Evolutionary conservation across 1,140 invertebrate species (phyloP).

Genomic region (Mizuhopecten yessoensis): DNA sequence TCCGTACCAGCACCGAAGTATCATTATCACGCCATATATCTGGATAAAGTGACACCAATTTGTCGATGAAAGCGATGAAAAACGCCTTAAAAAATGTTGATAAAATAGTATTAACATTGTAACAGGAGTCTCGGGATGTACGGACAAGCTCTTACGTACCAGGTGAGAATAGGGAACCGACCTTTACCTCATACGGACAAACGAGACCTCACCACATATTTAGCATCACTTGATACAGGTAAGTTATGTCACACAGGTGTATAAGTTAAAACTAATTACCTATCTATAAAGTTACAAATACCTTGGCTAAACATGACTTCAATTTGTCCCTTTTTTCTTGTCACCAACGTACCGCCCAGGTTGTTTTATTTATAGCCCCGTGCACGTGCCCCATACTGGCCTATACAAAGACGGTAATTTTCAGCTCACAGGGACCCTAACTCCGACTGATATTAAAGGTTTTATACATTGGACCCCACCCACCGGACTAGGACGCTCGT

Average conservation of each 20-base stretch:
- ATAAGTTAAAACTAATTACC: slow-evolving; percentile 20
- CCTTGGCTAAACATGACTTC: slow-evolving; percentile 1
- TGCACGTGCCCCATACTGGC: slow-evolving; percentile 36
- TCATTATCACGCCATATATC: too few relatives aligned
- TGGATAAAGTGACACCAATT: too few relatives aligned
- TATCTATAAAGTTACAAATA: slow-evolving; percentile 36
- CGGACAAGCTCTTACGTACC: too few relatives aligned
- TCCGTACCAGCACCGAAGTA: too few relatives aligned
- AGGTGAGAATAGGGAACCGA: too few relatives aligned
- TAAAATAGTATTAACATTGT: too few relatives aligned
- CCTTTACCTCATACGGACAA: neutral
- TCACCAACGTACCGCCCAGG: slow-evolving; percentile 30
- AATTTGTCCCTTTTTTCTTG: slow-evolving; percentile 7
- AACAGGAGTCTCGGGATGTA: too few relatives aligned
- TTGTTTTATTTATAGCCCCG: neutral
- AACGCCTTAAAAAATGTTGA: too few relatives aligned
- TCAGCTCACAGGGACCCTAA: neutral
- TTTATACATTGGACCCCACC: neutral
- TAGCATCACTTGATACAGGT: neutral
- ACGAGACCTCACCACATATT: neutral
- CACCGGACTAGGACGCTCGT: neutral
- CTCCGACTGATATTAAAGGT: neutral
- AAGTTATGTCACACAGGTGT: slow-evolving; percentile 33
- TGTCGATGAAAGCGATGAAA: too few relatives aligned
- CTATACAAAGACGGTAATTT: neutral